Evolutionary conservation across 2,888 invertebrate species (phyloP).

Genomic region (Plemyria rubiginata): DNA sequence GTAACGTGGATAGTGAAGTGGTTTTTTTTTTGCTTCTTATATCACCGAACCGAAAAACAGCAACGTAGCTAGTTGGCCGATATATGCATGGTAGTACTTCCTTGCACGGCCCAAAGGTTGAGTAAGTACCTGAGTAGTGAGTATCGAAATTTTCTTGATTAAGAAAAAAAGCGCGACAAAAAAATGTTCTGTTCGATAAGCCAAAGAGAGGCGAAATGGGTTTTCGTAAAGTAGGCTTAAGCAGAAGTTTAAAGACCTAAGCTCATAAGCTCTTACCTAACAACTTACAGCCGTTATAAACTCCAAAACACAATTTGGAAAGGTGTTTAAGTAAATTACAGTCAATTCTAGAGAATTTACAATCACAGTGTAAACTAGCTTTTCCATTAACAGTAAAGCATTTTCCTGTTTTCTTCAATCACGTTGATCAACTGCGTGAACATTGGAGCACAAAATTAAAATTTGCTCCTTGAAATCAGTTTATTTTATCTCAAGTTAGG

Average conservation of each 20-base stretch:
- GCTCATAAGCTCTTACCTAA: constrained; percentile 1
- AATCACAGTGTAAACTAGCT: constrained; percentile 45
- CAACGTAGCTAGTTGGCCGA: no score
- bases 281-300: constrained; percentile 6
- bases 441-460: constrained; percentile 3
- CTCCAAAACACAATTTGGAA: constrained; percentile 11
- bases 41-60: no score
- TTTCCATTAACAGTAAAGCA: constrained; percentile 39
- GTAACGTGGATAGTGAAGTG: no score
- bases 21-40: no score
- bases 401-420: constrained; percentile 22
- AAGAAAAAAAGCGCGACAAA: neutral
- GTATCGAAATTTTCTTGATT: no score
- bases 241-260: constrained; percentile 9
- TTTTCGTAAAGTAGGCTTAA: constrained; percentile 4
- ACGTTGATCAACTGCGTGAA: constrained; percentile 9
- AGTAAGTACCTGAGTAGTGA: no score
- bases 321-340: constrained; percentile 51
- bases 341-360: constrained; percentile 41
- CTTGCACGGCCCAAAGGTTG: no score
- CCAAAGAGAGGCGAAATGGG: neutral
- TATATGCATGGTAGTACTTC: no score
- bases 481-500: neutral
- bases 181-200: neutral
- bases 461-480: constrained; percentile 1